These are phyloP conservation scores for Aricia artaxerxes DNA, from an alignment of 2,888 invertebrate species.

Conservation along the genomic window DNA sequence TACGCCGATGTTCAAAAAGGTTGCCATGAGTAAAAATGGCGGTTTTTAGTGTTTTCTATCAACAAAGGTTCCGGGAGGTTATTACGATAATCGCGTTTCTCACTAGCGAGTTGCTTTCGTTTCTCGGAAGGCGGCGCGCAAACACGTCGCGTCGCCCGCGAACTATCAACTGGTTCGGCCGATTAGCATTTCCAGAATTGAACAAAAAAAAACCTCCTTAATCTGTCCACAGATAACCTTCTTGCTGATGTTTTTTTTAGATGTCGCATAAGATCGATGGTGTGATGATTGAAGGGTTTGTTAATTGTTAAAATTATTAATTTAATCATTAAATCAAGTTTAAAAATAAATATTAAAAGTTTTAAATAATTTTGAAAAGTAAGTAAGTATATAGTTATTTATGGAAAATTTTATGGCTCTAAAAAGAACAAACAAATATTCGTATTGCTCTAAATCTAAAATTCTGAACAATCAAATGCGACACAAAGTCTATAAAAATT, in stretches of 20 bases:
- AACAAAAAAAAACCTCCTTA: constrained; percentile 54
- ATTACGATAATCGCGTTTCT: constrained; percentile 77
- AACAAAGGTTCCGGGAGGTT: constrained; percentile 69
- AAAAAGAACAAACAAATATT: not conserved
- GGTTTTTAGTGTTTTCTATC: constrained; percentile 50
- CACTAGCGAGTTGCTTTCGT: constrained; percentile 73
- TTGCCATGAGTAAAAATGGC: constrained; percentile 37
- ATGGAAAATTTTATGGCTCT: not conserved
- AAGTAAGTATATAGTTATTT: not conserved
- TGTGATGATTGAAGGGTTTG: not conserved
- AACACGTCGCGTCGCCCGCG: constrained; percentile 62
- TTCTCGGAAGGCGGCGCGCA: constrained; percentile 65
- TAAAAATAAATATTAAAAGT: not conserved
- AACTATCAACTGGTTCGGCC: constrained; percentile 70
- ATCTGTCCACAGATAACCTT: constrained; percentile 26
- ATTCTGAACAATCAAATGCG: not conserved
- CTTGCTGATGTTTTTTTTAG: not conserved
- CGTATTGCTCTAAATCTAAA: not conserved
- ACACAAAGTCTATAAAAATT: not conserved
- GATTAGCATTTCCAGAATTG: constrained; percentile 74
- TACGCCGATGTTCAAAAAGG: not conserved
- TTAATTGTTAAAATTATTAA: not conserved
- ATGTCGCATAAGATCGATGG: not conserved
- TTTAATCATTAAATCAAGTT: not conserved
- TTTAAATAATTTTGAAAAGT: not conserved